phyloP scores from a whole-genome alignment of 2,888 invertebrate species.

The Mythimna pallens region DNA sequence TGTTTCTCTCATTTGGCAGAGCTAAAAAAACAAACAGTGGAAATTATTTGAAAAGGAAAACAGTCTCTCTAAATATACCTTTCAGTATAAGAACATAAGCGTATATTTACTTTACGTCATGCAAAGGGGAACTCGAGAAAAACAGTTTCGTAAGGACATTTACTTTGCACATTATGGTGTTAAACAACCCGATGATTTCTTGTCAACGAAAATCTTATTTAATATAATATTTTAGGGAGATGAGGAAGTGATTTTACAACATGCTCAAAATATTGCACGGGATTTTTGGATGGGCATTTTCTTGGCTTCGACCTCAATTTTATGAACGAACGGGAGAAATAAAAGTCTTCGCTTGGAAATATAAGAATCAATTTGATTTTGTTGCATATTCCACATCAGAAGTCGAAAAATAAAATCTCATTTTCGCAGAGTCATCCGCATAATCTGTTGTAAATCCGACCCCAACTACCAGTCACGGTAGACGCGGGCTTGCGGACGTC shows the following conservation, averaged over 20 bases:
- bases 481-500: too few relatives aligned
- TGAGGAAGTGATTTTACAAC: conserved; percentile 44
- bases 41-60: conserved; percentile 54
- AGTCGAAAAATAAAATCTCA: conserved; percentile 7
- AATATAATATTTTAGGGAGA: conserved; percentile 49
- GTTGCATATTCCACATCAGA: conserved; percentile 7
- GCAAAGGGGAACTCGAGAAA: conserved; percentile 36
- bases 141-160: conserved; percentile 52
- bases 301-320: conserved; percentile 20
- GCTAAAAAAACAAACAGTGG: conserved; percentile 61
- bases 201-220: conserved; percentile 51
- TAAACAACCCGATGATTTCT: conserved; percentile 44
- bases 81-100: conserved; percentile 10
- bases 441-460: background rate
- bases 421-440: background rate
- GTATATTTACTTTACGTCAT: conserved; percentile 39
- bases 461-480: too few relatives aligned
- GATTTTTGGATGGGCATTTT: conserved; percentile 24
- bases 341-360: conserved; percentile 7
- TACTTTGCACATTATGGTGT: conserved; percentile 46
- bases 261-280: conserved; percentile 30
- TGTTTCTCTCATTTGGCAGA: conserved; percentile 48
- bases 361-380: conserved; percentile 17
- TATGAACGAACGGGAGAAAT: conserved; percentile 4
- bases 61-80: conserved; percentile 32